Conservation (phyloP, 2,113 vertebrate genomes). For the Anhinga rufa region DNA sequence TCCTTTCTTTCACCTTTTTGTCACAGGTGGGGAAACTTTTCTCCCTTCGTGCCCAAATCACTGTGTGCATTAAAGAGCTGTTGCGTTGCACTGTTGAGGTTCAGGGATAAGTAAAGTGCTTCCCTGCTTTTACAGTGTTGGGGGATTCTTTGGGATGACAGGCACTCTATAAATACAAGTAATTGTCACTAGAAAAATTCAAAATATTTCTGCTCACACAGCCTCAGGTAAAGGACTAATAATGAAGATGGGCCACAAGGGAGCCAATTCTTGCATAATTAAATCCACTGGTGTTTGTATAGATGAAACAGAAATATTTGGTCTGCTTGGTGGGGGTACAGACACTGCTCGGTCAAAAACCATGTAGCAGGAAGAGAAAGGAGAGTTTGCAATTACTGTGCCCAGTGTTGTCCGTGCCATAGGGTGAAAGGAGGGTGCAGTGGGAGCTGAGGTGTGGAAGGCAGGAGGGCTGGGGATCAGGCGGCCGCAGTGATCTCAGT, state of each 20-base stretch:
- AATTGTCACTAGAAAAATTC: not conserved
- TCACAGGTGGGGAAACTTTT: not conserved
- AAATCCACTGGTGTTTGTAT: not conserved
- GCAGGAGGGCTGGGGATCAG: not conserved
- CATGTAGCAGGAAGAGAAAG: not conserved
- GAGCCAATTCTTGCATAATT: not conserved
- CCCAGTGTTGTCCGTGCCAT: fast-evolving
- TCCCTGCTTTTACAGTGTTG: not conserved
- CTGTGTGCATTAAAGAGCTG: not conserved
- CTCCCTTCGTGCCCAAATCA: not conserved
- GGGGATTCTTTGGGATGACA: not conserved
- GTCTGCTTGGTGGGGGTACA: not conserved
- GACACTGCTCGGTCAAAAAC: not conserved
- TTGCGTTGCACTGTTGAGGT: not conserved
- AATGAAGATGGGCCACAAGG: not conserved
- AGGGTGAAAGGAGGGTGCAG: not conserved
- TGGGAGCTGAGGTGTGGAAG: not conserved
- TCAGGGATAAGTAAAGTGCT: not conserved
- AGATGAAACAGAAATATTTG: not conserved
- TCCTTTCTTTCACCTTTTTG: not conserved
- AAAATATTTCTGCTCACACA: not conserved
- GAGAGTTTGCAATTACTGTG: not conserved
- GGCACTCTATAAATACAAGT: not conserved
- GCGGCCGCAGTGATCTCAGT: fast-evolving
- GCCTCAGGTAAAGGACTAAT: not conserved